Conservation (phyloP, 2,797 vertebrate species). For the Myotis myotis region DNA sequence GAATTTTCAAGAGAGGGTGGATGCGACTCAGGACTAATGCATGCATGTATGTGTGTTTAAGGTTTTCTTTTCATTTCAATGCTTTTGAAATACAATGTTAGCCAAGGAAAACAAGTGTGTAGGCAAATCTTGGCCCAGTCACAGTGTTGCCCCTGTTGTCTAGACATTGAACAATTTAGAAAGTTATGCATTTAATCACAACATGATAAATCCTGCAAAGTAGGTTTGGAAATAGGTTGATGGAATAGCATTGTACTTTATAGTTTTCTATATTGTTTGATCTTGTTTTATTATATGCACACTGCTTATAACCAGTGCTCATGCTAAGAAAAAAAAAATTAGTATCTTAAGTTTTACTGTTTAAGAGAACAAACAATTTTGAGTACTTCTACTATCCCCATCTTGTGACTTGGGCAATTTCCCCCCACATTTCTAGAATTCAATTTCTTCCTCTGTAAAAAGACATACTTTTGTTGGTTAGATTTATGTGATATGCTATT, state of each 20-base stretch:
- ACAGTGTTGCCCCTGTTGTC: not conserved
- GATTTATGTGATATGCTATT: too few species aligned
- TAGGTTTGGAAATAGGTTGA: not conserved
- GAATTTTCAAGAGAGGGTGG: not conserved
- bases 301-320: not conserved
- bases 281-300: not conserved
- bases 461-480: not conserved
- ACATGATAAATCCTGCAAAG: not conserved
- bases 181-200: not conserved
- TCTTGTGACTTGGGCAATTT: not conserved
- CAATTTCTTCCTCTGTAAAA: not conserved
- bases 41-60: not conserved
- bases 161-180: slow-evolving; percentile 11
- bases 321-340: not conserved
- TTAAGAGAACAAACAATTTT: not conserved
- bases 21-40: not conserved
- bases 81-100: not conserved
- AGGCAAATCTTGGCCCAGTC: not conserved
- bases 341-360: not conserved
- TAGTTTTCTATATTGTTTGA: not conserved
- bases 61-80: slow-evolving; percentile 36
- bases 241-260: not conserved
- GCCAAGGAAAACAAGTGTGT: not conserved
- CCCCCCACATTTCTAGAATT: not conserved
- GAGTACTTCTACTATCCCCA: not conserved